Evolutionary conservation across 2,888 invertebrate species (phyloP).

Genomic region (Drosophila siamana): DNA sequence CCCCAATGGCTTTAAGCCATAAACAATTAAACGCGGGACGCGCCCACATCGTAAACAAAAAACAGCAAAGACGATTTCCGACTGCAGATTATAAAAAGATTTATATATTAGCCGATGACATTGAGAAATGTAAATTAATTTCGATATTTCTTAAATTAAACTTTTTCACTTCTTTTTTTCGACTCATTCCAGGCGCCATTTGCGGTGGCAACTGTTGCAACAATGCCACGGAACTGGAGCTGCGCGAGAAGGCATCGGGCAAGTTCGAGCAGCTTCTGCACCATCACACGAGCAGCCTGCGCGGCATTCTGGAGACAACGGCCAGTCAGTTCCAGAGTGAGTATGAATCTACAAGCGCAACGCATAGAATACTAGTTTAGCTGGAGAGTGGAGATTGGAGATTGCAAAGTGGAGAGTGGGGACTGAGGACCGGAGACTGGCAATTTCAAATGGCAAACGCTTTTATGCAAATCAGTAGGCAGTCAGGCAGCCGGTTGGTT

Average conservation of each 20-base stretch:
- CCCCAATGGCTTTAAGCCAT: slow-evolving; percentile 56
- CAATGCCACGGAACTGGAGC: slow-evolving; percentile 83
- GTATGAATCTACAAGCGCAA: slow-evolving; percentile 72
- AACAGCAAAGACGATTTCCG: neutral
- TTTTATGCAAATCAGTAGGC: slow-evolving; percentile 62
- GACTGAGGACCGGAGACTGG: no score
- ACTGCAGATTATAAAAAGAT: neutral
- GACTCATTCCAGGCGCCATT: slow-evolving; percentile 79
- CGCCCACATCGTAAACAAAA: slow-evolving; percentile 51
- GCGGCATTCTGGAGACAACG: slow-evolving; percentile 91
- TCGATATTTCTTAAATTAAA: neutral
- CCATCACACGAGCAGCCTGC: slow-evolving; percentile 90
- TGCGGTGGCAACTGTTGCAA: slow-evolving; percentile 85
- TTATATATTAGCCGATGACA: neutral
- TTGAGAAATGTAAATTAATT: slow-evolving; percentile 1
- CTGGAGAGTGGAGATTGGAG: no score
- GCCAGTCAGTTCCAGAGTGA: slow-evolving; percentile 91
- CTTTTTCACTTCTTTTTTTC: neutral
- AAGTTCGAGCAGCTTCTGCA: slow-evolving; percentile 90
- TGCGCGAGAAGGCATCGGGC: slow-evolving; percentile 83
- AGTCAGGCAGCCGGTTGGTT: slow-evolving; percentile 12
- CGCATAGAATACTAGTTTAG: no score
- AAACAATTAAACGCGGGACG: slow-evolving; percentile 65
- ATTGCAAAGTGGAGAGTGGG: no score
- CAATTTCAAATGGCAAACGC: slow-evolving; percentile 45